These are phyloP conservation scores for Heliconius cydno DNA, from an alignment of 2,888 invertebrate species.

Conservation along the genomic window DNA sequence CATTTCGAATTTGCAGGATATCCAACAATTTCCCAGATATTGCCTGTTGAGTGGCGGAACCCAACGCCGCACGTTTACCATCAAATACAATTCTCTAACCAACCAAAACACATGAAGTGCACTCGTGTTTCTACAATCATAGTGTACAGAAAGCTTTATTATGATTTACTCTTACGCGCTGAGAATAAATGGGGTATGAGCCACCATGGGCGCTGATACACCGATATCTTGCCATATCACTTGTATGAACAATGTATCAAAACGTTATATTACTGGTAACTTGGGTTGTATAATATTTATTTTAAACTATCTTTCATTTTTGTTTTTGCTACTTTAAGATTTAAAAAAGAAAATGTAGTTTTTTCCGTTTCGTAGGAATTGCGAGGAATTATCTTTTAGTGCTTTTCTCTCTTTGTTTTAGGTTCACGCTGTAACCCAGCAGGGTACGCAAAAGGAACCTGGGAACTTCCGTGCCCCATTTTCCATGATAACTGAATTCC, in stretches of 20 bases:
- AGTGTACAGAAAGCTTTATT: constrained; percentile 44
- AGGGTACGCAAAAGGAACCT: too few species aligned
- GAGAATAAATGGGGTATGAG: constrained; percentile 49
- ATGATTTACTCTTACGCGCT: constrained; percentile 53
- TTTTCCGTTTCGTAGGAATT: background rate
- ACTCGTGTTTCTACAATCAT: background rate
- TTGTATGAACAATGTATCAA: constrained; percentile 25
- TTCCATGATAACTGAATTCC: background rate
- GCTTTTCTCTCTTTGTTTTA: background rate
- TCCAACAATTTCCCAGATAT: too few species aligned
- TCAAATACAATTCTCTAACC: too few species aligned
- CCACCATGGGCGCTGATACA: constrained; percentile 37
- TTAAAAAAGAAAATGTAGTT: background rate
- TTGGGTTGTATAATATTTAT: background rate
- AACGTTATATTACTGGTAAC: constrained; percentile 24
- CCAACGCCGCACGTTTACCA: background rate
- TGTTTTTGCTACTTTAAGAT: too few species aligned
- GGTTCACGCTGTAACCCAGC: too few species aligned
- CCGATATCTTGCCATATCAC: constrained; percentile 39
- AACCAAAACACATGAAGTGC: background rate
- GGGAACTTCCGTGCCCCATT: too few species aligned
- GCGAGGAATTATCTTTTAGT: background rate
- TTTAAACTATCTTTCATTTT: background rate
- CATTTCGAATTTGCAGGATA: too few species aligned
- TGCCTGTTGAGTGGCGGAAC: too few species aligned